Conservation (phyloP, 92 coral and sea anemone genomes). For the Scolanthus callimorphus region DNA sequence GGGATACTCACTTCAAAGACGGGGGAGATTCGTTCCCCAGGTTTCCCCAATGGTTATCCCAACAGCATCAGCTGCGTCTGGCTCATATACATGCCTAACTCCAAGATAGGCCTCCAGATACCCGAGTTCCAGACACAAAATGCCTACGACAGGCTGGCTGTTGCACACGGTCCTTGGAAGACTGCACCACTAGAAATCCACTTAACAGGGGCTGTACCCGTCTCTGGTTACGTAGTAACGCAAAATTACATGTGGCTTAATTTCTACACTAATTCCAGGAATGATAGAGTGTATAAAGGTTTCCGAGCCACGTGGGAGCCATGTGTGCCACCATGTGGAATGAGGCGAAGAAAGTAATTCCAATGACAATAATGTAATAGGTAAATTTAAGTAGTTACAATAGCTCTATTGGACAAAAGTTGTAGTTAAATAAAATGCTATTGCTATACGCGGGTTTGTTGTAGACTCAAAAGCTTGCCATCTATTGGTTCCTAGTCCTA, state of each 20-base stretch:
- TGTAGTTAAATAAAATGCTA: too few relatives aligned
- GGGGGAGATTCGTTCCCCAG: slow-evolving; percentile 87
- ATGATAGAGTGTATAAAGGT: slow-evolving; percentile 78
- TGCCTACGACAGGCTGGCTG: slow-evolving; percentile 82
- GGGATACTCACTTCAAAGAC: slow-evolving; percentile 66
- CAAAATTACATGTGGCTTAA: slow-evolving; percentile 86
- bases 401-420: too few relatives aligned
- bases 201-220: slow-evolving; percentile 85
- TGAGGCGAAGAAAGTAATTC: too few relatives aligned
- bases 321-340: too few relatives aligned
- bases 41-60: slow-evolving; percentile 87
- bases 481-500: too few relatives aligned
- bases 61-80: slow-evolving; percentile 78
- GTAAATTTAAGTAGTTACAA: too few relatives aligned
- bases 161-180: slow-evolving; percentile 86
- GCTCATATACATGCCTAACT: slow-evolving; percentile 70
- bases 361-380: too few relatives aligned
- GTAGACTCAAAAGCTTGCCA: too few relatives aligned
- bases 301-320: slow-evolving; percentile 81
- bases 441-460: too few relatives aligned
- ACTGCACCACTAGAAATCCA: slow-evolving; percentile 71
- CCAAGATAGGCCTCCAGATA: slow-evolving; percentile 58
- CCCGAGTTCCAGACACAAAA: slow-evolving; percentile 80
- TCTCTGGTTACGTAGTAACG: slow-evolving; percentile 62
- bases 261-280: slow-evolving; percentile 71